A percentile compares a stretch with the other conserved stretches of the same genome.
Evolutionary conservation across 2,113 vertebrate species (phyloP).

Genomic region (Anseranas semipalmata): DNA sequence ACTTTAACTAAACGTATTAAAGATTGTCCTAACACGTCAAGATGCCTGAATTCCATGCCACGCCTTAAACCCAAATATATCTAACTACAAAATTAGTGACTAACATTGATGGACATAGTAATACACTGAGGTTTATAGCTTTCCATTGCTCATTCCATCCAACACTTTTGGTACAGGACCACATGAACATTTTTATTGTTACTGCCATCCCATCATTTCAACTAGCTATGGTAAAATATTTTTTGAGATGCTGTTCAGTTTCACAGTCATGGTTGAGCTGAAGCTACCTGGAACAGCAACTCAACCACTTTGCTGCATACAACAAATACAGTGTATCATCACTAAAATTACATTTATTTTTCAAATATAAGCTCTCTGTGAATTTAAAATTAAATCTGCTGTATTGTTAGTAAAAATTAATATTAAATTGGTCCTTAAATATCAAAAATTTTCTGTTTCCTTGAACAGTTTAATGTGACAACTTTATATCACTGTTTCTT

Average conservation of each 20-base stretch:
- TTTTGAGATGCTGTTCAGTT: background rate
- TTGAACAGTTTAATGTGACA: background rate
- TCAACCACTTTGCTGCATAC: background rate
- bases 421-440: background rate
- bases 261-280: background rate
- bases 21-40: background rate
- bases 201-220: background rate
- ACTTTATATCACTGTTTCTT: background rate
- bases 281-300: background rate
- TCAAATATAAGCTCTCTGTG: background rate
- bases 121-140: background rate
- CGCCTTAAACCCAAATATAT: background rate
- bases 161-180: background rate
- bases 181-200: constrained; percentile 12
- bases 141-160: background rate
- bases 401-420: background rate
- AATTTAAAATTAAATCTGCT: background rate
- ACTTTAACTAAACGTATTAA: background rate
- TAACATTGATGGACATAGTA: background rate
- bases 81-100: constrained; percentile 17
- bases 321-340: background rate
- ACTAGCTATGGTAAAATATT: background rate
- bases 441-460: background rate
- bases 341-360: background rate
- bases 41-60: background rate